Percentiles rank a stretch among this genome's conserved stretches.
Conservation (phyloP, 2,797 vertebrate genomes). For the Xenops minutus region DNA sequence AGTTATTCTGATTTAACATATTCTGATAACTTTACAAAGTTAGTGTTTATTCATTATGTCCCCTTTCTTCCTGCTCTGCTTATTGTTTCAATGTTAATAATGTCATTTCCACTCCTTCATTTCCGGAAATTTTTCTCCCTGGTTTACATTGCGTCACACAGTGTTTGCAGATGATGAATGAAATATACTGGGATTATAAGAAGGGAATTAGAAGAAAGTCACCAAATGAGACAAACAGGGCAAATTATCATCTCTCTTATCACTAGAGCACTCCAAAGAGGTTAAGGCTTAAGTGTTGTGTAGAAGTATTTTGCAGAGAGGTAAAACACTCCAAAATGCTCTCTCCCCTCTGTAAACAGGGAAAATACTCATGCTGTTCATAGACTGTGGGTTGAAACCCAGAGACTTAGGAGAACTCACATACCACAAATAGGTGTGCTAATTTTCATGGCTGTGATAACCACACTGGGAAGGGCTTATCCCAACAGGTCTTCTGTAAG, state of each 20-base stretch:
- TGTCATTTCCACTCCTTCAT: background rate
- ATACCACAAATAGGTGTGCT: background rate
- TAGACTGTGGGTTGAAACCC: background rate
- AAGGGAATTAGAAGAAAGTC: background rate
- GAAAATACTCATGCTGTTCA: background rate
- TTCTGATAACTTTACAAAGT: background rate
- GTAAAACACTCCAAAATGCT: background rate
- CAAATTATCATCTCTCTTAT: background rate
- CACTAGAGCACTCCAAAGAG: background rate
- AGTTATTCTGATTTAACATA: background rate
- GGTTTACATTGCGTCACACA: background rate
- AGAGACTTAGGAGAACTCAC: background rate
- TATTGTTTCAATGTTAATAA: background rate
- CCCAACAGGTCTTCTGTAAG: background rate
- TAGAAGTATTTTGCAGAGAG: background rate
- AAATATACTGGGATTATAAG: background rate
- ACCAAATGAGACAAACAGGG: background rate
- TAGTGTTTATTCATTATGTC: rapidly evolving
- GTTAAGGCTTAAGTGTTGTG: background rate
- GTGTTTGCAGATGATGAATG: background rate
- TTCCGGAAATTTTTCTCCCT: background rate
- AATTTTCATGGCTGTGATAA: background rate
- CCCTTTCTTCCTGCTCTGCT: background rate
- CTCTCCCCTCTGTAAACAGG: background rate
- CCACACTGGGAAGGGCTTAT: background rate